Evolutionary conservation across 2,888 invertebrate species (phyloP), one percentile per base, ranked within the genome.

Genomic region (Kuschelorhynchus macadamiae): DNA sequence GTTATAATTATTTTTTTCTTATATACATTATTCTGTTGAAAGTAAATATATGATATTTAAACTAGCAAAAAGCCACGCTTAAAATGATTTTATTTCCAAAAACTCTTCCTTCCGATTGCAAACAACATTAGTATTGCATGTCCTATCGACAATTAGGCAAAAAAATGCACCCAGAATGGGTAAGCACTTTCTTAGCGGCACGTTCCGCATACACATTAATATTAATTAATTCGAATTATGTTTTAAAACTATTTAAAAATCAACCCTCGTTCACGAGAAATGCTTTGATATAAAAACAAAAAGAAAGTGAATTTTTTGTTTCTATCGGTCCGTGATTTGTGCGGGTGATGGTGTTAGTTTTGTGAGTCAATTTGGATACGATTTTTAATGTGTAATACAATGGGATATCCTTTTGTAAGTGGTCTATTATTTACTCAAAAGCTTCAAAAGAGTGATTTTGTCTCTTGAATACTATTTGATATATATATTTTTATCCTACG

Each of bases 241-340:
- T 57, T 61, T 62, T 49, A 16, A 21, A 44, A 14, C 61, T 71
- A 36, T 60, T 81, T 80, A 74, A 76, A 69, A 81, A 78, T 75
- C 81, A 77, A 75, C 75, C 74, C 78, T 79, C 79, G 81, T 78
- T 67, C 72, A 17, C 25, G 66, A 11, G 70, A 76, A 75, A 77
- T 72, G 21, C 62, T 72, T 67, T 71, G 68, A 70, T 81, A 81
- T 81, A 81, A 80, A 80, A 80, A 76, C 76, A 74, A 77, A 76
- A 79, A 78, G 80, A 81, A 81, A 81, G 80, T 78, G 76, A 72
- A 61, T 56, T 70, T 62, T 69, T 77, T 71, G 77, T 77, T 79
- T 78, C 76, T 80, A 78, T 71, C 62, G 57, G 70, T 71, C 67
- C 64, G 46, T 33, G 68, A 60, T 50, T 61, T 65, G 52, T 63